phyloP scores from a whole-genome alignment of 1,140 invertebrate species.

The Drosophila seguyi region DNA sequence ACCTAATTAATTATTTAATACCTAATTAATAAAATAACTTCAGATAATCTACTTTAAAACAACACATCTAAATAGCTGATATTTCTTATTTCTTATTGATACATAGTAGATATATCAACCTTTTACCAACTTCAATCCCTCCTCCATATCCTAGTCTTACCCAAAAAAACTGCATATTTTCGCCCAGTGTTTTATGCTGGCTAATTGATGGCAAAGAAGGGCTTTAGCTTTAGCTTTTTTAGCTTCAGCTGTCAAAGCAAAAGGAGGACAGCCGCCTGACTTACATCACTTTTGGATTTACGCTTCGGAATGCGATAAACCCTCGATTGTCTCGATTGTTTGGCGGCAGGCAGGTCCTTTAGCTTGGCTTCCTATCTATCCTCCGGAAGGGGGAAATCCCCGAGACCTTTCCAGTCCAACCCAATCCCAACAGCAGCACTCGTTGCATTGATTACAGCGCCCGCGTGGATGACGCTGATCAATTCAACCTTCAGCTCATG shows the following conservation, averaged over 20 bases:
- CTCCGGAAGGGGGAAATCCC: background rate
- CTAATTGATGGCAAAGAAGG: conserved; percentile 20
- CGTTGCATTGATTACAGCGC: conserved; percentile 32
- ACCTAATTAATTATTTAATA: too few species aligned
- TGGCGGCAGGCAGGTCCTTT: conserved; percentile 21
- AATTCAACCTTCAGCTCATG: conserved; percentile 73
- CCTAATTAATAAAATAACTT: background rate
- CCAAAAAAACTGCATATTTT: background rate
- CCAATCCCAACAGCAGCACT: background rate
- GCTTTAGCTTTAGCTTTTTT: conserved; percentile 7
- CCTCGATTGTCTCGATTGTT: conserved; percentile 17
- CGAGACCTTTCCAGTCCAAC: background rate
- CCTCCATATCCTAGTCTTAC: background rate
- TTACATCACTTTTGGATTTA: conserved; percentile 30
- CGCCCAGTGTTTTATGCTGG: conserved; percentile 4
- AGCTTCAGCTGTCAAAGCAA: conserved; percentile 11
- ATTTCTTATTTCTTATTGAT: background rate
- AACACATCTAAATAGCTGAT: background rate
- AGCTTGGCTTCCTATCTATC: background rate
- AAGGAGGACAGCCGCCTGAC: background rate
- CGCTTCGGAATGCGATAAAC: conserved; percentile 14
- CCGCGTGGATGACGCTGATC: conserved; percentile 38
- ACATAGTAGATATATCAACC: background rate
- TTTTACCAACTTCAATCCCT: background rate
- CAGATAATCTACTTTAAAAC: background rate